Conservation (phyloP, 2,113 vertebrate genomes). For the Corythornis madagascariensis region DNA sequence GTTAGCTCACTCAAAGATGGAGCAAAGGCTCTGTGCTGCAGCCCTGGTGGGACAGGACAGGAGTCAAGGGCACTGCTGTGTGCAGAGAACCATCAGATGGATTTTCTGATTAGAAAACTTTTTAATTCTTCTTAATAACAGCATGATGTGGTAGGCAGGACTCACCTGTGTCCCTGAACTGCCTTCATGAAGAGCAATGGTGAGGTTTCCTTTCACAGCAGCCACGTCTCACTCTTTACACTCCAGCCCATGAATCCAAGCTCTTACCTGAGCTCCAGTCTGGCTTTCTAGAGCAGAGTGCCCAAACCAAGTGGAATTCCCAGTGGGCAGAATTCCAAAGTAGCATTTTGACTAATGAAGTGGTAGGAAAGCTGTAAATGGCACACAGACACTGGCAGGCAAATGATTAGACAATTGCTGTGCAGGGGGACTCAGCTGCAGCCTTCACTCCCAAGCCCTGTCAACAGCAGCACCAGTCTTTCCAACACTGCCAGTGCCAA, state of each 20-base stretch:
- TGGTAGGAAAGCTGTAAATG: slow-evolving; percentile 68
- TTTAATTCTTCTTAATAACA: neutral
- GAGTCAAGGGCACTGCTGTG: neutral
- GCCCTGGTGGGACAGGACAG: neutral
- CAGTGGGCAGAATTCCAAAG: slow-evolving; percentile 60
- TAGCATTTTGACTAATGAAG: slow-evolving; percentile 71
- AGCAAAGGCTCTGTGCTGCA: neutral
- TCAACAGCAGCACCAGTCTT: neutral
- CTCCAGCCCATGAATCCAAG: neutral
- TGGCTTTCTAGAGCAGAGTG: slow-evolving; percentile 17
- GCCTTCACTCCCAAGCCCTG: neutral
- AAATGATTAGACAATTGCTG: slow-evolving; percentile 43
- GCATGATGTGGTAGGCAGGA: neutral
- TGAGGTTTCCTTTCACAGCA: neutral
- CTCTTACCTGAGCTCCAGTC: slow-evolving; percentile 12
- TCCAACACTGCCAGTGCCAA: slow-evolving; percentile 20
- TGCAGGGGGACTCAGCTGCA: slow-evolving; percentile 43
- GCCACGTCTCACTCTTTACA: neutral
- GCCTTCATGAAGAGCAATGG: neutral
- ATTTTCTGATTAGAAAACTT: neutral
- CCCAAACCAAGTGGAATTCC: slow-evolving; percentile 26
- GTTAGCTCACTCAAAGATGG: neutral
- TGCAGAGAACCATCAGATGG: neutral
- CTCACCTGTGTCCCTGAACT: neutral
- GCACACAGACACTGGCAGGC: slow-evolving; percentile 59